These are phyloP conservation scores for Frankliniella fusca DNA, from an alignment of 2,888 invertebrate genomes.

Conservation along the genomic window DNA sequence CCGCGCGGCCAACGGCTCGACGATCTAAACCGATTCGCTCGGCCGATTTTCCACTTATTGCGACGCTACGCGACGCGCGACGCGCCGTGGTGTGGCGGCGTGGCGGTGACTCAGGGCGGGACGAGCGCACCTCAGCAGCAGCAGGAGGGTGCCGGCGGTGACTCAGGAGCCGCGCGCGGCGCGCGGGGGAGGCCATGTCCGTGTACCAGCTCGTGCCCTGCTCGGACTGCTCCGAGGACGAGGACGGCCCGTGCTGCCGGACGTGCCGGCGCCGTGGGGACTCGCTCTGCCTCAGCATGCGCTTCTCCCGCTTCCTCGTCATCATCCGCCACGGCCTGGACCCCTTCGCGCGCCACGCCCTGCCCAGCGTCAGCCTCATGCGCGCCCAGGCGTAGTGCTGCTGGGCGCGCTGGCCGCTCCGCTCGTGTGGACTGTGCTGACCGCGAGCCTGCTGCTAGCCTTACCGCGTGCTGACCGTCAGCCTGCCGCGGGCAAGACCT, in stretches of 20 bases:
- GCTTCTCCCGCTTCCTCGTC: conserved; percentile 17
- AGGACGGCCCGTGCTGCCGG: neutral
- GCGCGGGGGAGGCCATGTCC: neutral
- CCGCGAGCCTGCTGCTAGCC: too few relatives aligned
- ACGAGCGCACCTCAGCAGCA: too few relatives aligned
- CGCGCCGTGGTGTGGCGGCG: too few relatives aligned
- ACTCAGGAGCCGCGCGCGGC: too few relatives aligned
- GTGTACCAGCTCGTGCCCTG: conserved; percentile 13
- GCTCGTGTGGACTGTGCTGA: too few relatives aligned
- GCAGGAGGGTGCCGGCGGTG: neutral
- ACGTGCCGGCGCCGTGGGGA: neutral
- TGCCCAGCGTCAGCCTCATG: neutral
- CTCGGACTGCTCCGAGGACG: neutral
- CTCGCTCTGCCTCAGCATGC: conserved; percentile 9
- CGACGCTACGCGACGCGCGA: too few relatives aligned
- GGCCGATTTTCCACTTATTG: too few relatives aligned
- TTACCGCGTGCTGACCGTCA: too few relatives aligned
- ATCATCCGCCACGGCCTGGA: conserved; percentile 19
- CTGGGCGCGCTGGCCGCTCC: too few relatives aligned
- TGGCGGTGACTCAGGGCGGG: neutral
- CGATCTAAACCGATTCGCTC: too few relatives aligned
- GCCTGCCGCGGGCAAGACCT: neutral
- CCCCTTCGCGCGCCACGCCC: neutral
- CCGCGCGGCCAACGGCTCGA: too few relatives aligned
- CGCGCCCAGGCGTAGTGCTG: neutral